Percentiles rank a stretch among this genome's conserved stretches.
phyloP scores from a whole-genome alignment of 2,113 vertebrate genomes.

The Ammodramus savannarum region DNA sequence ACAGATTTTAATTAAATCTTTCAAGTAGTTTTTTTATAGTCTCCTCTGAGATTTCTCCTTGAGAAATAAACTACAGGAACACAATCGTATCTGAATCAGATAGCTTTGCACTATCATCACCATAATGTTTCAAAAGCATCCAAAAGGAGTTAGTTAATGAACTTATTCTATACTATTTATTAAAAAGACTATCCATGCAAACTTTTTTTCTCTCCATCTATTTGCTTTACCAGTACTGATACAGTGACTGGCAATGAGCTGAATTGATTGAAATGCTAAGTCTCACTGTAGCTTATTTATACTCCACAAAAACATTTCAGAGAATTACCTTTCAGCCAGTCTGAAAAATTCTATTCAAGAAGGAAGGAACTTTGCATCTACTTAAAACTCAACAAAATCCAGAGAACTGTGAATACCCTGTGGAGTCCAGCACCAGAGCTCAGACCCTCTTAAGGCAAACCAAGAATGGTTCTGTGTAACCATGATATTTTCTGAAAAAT shows the following conservation, averaged over 20 bases:
- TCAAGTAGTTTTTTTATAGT: slow-evolving; percentile 46
- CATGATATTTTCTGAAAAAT: too few species aligned
- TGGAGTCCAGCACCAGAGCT: background rate
- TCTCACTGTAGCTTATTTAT: background rate
- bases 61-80: slow-evolving; percentile 19
- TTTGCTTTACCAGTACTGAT: background rate
- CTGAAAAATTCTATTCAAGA: background rate
- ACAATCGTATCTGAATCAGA: slow-evolving; percentile 32
- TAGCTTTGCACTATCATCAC: background rate
- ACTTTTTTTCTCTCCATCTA: background rate
- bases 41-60: background rate
- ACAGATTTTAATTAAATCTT: slow-evolving; percentile 70
- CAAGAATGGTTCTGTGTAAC: rapidly evolving
- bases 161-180: background rate
- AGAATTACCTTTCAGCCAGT: background rate
- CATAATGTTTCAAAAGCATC: background rate
- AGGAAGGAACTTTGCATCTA: background rate
- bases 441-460: background rate
- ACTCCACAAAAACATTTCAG: background rate
- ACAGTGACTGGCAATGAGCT: background rate
- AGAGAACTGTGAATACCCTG: too few species aligned
- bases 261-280: background rate
- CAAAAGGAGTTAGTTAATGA: background rate
- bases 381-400: background rate
- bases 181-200: background rate